These are phyloP conservation scores for Tetramorium simillimum DNA, from an alignment of 1,140 invertebrate species.

Conservation along the genomic window DNA sequence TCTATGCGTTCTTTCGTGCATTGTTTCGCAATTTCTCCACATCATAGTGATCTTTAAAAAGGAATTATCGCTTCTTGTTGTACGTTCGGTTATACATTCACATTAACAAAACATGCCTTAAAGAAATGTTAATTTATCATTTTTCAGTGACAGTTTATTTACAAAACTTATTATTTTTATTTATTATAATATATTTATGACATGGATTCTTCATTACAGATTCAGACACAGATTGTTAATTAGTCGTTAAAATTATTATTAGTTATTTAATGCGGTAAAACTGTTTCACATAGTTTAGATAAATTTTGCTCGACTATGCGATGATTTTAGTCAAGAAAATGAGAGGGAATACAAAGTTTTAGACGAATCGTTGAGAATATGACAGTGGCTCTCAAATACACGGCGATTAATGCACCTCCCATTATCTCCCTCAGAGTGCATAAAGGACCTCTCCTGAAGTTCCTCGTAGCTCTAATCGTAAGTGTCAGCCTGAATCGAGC, in stretches of 20 bases:
- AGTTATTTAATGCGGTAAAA: neutral
- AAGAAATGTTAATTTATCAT: neutral
- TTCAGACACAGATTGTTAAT: neutral
- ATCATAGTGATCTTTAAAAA: conserved; percentile 42
- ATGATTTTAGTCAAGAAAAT: neutral
- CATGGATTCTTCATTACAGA: neutral
- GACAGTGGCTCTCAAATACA: conserved; percentile 38
- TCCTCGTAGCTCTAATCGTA: conserved; percentile 64
- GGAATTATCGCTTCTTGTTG: neutral
- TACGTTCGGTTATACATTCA: neutral
- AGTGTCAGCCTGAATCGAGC: conserved; percentile 60
- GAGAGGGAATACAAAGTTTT: neutral
- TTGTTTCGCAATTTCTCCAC: conserved; percentile 36
- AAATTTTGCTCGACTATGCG: neutral
- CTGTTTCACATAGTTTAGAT: neutral
- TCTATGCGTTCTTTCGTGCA: neutral
- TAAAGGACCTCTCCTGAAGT: conserved; percentile 38
- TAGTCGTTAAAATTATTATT: neutral
- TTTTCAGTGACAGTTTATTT: neutral
- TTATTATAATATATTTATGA: neutral
- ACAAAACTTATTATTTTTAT: neutral
- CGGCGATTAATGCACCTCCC: conserved; percentile 36
- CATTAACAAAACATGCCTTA: neutral
- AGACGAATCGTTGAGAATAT: conserved; percentile 25
- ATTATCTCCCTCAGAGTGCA: conserved; percentile 38